Conservation (phyloP, 2,113 vertebrate genomes). For the Oncorhynchus keta region DNA sequence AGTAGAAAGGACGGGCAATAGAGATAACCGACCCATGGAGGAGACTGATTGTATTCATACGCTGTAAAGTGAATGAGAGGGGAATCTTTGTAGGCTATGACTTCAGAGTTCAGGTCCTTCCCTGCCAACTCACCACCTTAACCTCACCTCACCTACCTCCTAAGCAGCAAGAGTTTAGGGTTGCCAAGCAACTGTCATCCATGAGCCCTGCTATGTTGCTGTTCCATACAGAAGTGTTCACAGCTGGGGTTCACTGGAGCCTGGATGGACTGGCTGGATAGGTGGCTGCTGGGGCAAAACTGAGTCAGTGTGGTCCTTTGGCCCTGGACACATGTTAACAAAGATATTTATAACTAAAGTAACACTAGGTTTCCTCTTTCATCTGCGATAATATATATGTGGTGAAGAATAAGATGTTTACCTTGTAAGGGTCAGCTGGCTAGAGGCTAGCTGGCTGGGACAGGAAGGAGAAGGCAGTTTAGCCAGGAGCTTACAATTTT, state of each 20-base stretch:
- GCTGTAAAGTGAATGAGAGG: not conserved
- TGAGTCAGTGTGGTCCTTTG: not conserved
- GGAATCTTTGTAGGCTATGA: not conserved
- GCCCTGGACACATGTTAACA: too few species aligned
- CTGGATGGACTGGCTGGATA: slow-evolving; percentile 28
- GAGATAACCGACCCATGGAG: not conserved
- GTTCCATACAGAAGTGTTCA: slow-evolving; percentile 53
- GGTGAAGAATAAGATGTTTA: too few species aligned
- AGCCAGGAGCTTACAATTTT: too few species aligned
- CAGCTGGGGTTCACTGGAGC: slow-evolving; percentile 40
- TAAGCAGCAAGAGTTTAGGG: slow-evolving; percentile 59
- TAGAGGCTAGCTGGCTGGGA: too few species aligned
- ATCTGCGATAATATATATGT: too few species aligned
- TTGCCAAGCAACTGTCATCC: slow-evolving; percentile 67
- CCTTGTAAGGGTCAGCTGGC: too few species aligned
- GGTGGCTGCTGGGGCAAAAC: not conserved
- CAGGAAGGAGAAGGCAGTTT: too few species aligned
- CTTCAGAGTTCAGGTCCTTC: slow-evolving; percentile 1
- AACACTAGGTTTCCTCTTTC: too few species aligned
- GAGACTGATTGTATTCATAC: not conserved
- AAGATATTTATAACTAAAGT: too few species aligned
- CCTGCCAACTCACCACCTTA: slow-evolving; percentile 41
- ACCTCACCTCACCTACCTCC: slow-evolving; percentile 36
- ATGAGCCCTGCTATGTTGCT: slow-evolving; percentile 37
- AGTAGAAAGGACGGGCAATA: not conserved